Evolutionary conservation across 2,113 vertebrate species (phyloP), one percentile per base, ranked within the genome.

Genomic region (Propithecus coquereli): DNA sequence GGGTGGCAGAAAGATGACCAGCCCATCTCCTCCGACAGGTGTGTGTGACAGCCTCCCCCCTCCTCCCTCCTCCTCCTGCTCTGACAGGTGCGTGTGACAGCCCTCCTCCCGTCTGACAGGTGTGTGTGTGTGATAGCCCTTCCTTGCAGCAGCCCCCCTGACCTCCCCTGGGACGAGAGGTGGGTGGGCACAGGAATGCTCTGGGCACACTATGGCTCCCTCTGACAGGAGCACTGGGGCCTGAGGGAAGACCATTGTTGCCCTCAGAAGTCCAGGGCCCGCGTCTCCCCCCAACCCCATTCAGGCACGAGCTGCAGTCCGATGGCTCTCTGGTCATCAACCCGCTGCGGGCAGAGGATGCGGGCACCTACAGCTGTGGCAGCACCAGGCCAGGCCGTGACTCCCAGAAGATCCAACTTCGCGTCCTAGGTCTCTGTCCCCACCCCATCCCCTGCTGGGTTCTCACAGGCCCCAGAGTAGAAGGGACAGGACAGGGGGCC

Each of bases 241-340:
- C 68, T 2, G 40, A 14, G 45, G 23, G 66, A 43, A 23, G 14
- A 30, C 50, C 47, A 1, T 1, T 6, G 7, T 20, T 22, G 43
- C 22, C 11, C 11, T 32, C 22, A 5, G 27, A 87, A 81, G 84
- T 40, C 45, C 63, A 32, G 89, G 25, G n/a, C 23, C 34, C 65
- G 10, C 23, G 1, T 6, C 27, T 12, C 50, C 43, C 30, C 9
- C 2, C 37, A 3, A 8, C 12, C 32, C 73, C 63, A 8, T 22
- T 61, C 94, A 99, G 99, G 98, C 98, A 99, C 98, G 98, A 90
- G 88, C 98, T 98, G 98, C 99, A 99, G 98, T 97, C 98, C 0
- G 99, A 99, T 8, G 99, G 99, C 47, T 99, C 99, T 70, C 97
- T 99, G 89, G 91, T 99, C 8, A 99, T 99, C 91, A 99, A 99